Evolutionary conservation across 1,140 invertebrate genomes (phyloP), one percentile per base, ranked within the genome.

Genomic region (Panagrolaimus sp.): DNA sequence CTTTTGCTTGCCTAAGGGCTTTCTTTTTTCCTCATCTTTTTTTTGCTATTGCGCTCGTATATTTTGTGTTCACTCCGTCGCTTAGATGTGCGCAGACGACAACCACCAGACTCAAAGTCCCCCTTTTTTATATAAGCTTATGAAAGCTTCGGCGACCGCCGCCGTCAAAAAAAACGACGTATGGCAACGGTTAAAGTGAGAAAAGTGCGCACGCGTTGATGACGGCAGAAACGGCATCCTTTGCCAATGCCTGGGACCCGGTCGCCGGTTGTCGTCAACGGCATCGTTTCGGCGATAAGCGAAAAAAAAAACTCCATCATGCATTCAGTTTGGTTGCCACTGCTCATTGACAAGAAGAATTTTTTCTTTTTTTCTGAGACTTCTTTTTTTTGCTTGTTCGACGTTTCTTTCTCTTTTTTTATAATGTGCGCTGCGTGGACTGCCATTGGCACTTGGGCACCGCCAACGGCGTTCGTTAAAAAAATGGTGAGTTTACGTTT

Each of bases 11-110:
- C 51, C 51, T 20, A 20, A 57, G 51, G 51, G 51, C 51, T 57
- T 57, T 13, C 51, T 9, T 57, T 57, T 16, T 11, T 16, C 20
- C 20, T 20, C 9, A 20, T 20, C 51, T 57, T 57, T 38, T 38
- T 38, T 38, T 38, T 38, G 31, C 31, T 38, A 38, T 38, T 38
- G 31, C 31, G 31, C 31, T 57, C 51, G 51, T 57, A 25, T 27
- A 57, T 11, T 57, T 27, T 27, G 9, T 27, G 20, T 20, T 57
- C 20, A 20, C 51, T 20, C 27, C 51, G 51, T 57, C 51, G 51
- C 51, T 57, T 57, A 57, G 51, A 57, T 57, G 51, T 57, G 51
- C 51, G 51, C 51, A 57, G 51, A 57, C 51, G 51, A 27, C 51
- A 38, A 38, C 31, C 7, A 38, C 31, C 31, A 38, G 31, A 38